A percentile compares a stretch with the other conserved stretches of the same genome.
Conservation (phyloP, 2,113 vertebrate genomes). For the Myiagra hebetior region DNA sequence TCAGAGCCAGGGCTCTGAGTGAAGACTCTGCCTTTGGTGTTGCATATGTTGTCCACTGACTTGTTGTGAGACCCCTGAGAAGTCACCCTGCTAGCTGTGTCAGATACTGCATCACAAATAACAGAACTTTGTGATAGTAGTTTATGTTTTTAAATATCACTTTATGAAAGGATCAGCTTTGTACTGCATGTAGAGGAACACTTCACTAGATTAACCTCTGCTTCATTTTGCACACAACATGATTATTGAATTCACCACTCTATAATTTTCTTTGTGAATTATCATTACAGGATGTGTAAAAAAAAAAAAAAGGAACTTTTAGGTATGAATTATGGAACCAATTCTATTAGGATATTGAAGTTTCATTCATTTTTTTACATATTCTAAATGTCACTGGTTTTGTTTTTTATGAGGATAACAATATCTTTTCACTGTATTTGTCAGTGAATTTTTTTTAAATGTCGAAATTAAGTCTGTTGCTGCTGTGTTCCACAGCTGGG, state of each 20-base stretch:
- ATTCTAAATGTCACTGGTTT: not conserved
- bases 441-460: not conserved
- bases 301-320: not conserved
- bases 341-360: not conserved
- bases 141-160: not conserved
- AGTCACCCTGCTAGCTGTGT: not conserved
- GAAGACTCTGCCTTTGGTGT: not conserved
- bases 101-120: not conserved
- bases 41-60: not conserved
- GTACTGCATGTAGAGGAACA: not conserved
- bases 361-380: not conserved
- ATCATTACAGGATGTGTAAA: not conserved
- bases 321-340: not conserved
- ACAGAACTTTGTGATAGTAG: not conserved
- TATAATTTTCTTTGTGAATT: not conserved
- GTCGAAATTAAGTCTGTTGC: not conserved
- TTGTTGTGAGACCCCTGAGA: not conserved
- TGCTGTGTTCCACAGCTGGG: not conserved
- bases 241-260: not conserved
- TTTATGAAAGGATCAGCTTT: not conserved
- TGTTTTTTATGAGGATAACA: not conserved
- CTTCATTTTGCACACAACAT: not conserved
- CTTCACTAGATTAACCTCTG: not conserved
- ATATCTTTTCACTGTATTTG: not conserved
- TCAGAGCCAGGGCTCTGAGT: not conserved